Conservation (phyloP, 2,113 vertebrate genomes). For the Peromyscus polionotus region DNA sequence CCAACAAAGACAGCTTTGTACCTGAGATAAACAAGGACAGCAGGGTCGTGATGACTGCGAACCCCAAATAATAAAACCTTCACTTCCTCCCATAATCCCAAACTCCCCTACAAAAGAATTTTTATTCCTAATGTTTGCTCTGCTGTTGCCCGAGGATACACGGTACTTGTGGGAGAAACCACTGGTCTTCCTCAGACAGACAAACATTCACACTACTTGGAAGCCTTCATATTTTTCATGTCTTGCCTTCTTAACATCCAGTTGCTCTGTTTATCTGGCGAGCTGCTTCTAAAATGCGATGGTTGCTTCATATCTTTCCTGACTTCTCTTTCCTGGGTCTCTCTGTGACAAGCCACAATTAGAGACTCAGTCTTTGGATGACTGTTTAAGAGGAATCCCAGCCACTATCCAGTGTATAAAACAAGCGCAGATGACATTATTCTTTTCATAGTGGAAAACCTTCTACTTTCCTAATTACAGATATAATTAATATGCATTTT, state of each 20-base stretch:
- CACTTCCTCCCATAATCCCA: neutral
- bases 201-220: neutral
- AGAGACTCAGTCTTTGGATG: neutral
- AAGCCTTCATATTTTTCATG: neutral
- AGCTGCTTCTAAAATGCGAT: neutral
- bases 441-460: slow-evolving; percentile 24
- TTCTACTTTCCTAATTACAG: slow-evolving; percentile 36
- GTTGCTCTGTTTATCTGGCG: neutral
- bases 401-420: neutral
- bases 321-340: neutral
- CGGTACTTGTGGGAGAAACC: neutral
- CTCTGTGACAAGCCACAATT: neutral
- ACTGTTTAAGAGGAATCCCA: neutral
- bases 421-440: neutral
- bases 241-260: neutral
- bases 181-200: neutral
- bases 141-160: neutral
- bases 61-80: neutral
- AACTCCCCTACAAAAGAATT: neutral
- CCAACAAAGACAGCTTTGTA: neutral
- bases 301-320: neutral
- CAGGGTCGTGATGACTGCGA: neutral
- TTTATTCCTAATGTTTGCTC: neutral
- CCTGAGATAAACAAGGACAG: slow-evolving; percentile 18
- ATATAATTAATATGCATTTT: neutral